Evolutionary conservation across 23 tunicate genomes (phyloP).

Genomic region (Halocynthia roretzi): DNA sequence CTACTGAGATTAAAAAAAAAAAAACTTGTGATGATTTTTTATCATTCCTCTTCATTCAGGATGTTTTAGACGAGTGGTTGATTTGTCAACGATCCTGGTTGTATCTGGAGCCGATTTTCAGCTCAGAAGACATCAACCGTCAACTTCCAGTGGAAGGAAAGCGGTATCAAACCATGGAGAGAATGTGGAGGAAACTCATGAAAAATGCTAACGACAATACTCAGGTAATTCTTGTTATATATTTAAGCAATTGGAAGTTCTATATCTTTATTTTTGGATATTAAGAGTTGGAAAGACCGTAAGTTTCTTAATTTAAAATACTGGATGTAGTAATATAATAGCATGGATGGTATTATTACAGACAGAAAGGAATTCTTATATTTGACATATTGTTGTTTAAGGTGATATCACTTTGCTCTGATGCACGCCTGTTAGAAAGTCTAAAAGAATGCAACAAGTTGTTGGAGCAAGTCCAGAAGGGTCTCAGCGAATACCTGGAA

Average conservation of each 20-base stretch:
- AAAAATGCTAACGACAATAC: constrained; percentile 90
- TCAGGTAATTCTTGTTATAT: constrained; percentile 31
- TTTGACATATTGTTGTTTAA: constrained; percentile 11
- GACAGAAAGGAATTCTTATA: not conserved
- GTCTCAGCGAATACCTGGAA: constrained; percentile 93
- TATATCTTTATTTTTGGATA: not conserved
- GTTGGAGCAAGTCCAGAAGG: constrained; percentile 95
- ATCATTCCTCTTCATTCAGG: constrained; percentile 27
- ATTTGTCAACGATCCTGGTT: constrained; percentile 97
- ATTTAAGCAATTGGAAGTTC: not conserved
- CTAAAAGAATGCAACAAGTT: constrained; percentile 95
- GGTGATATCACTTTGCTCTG: constrained; percentile 95
- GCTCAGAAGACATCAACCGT: constrained; percentile 97
- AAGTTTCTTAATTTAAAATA: not conserved
- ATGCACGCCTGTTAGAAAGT: constrained; percentile 73
- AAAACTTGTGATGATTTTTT: too few species aligned
- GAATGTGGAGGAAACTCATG: constrained; percentile 98
- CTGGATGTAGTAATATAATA: not conserved
- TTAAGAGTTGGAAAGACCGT: not conserved
- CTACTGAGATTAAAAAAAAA: not conserved
- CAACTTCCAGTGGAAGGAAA: constrained; percentile 98
- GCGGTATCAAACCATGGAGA: constrained; percentile 98
- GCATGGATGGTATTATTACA: not conserved
- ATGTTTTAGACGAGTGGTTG: constrained; percentile 97
- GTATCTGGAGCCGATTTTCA: constrained; percentile 97